Evolutionary conservation across 2,888 invertebrate species (phyloP), one percentile per base, ranked within the genome.

Genomic region (Conus canariensis): DNA sequence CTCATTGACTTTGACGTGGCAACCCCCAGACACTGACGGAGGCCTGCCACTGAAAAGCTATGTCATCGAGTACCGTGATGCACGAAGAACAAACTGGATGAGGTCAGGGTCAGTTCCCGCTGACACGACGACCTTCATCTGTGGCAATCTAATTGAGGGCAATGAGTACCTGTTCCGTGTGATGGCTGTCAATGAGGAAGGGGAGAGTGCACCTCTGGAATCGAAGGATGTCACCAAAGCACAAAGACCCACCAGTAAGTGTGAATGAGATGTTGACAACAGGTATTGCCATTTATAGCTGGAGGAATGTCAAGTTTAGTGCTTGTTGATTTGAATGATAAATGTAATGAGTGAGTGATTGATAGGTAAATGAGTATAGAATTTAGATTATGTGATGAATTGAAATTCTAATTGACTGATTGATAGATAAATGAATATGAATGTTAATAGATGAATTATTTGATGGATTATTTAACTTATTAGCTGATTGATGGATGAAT

Each of bases 151-250:
- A 56, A 91, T 92, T 12, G 93, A 94, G 90, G 99, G 98, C 90
- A 98, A 99, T 97, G 98, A 98, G 0, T 98, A 98, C 95, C 98
- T 98, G 95, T 98, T 98, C 97, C 97, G 98, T 30, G 98, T 98
- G 0, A 97, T 97, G 87, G 98, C 98, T 16, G 97, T 98, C 45
- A 98, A 98, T 97, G 98, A 98, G 93, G 99, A 99, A 2, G 99
- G 99, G 5, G 98, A 98, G 0, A 98, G 99, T 80, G 98, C 98
- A 93, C 98, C 99, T 0, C 98, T 98, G 88, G 98, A 94, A 80
- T 91, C 93, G 6, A 91, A 92, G n/a, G 94, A 94, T 80, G 91
- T 94, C 6, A 91, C 94, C 77, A 93, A 92, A 88, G 94, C 94
- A 16, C 93, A 93, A 91, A 93, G 92, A 82, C 92, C 92, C 58